Percentiles rank a stretch among this genome's conserved stretches.
phyloP scores from a whole-genome alignment of 2,113 vertebrate species.

The Peromyscus leucopus region DNA sequence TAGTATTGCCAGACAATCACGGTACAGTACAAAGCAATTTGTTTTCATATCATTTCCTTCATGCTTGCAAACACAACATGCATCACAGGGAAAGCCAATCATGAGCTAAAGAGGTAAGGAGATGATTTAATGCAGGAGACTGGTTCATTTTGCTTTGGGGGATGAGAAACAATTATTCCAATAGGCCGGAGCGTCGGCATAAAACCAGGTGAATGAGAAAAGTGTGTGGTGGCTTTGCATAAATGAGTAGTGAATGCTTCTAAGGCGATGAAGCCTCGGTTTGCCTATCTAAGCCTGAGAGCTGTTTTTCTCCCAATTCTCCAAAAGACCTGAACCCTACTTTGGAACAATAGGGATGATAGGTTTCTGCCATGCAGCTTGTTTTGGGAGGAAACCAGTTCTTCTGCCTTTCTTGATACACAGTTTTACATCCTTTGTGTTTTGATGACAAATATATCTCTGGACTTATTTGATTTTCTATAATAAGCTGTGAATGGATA shows the following conservation, averaged over 20 bases:
- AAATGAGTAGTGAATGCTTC: conserved; percentile 50
- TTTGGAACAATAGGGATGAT: not conserved
- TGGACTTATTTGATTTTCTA: not conserved
- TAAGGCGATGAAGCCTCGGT: not conserved
- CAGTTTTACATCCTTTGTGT: not conserved
- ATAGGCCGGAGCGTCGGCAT: conserved; percentile 38
- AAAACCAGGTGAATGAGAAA: conserved; percentile 19
- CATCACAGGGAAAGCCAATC: conserved; percentile 74
- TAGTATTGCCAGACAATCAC: conserved; percentile 72
- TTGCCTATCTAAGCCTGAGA: conserved; percentile 1
- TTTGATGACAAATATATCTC: conserved; percentile 1
- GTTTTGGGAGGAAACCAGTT: not conserved
- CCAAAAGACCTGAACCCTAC: not conserved
- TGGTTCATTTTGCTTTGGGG: conserved; percentile 75
- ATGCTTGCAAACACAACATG: conserved; percentile 74
- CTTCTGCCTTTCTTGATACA: not conserved
- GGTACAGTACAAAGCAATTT: conserved; percentile 79
- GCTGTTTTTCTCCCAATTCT: not conserved
- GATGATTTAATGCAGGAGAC: conserved; percentile 69
- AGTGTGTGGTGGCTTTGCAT: not conserved
- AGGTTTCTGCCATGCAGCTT: not conserved
- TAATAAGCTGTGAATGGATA: not conserved
- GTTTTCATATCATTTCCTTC: conserved; percentile 83
- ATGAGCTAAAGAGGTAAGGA: conserved; percentile 63
- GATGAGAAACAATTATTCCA: conserved; percentile 75